Base-by-base conservation (phyloP, 2,113 vertebrate species). In the Meleagris gallopavo region DNA sequence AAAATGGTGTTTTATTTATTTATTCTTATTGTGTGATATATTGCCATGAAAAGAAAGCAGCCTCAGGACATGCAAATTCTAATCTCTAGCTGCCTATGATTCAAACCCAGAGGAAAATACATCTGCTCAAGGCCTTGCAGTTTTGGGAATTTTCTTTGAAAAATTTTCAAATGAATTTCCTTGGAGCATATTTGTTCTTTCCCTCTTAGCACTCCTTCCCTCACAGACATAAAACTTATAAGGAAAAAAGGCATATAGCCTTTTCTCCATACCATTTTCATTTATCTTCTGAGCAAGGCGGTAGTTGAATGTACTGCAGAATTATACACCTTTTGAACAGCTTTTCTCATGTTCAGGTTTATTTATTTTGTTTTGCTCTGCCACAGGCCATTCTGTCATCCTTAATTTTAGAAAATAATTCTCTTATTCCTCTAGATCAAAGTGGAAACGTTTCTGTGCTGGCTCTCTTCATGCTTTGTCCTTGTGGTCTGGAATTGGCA, bases 361-460 rank as follows among this genome's bases (percentile, higher is more conserved):
- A 78, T 93, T 95, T 91, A 85, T 93, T 61, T 96, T 85, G 38
- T 71, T 93, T 93, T 83, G 8, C 66, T 90, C 48, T 93, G 71
- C 72, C 69, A 93, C 15, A 61, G 81, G 78, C 67, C 52, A 58
- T 84, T 74, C 64, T 95, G 77, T 74, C 73, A 88, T 61, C 38
- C 55, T 60, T 87, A 66, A 78, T 94, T 95, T 95, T 41, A 71
- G 70, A 87, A 95, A 85, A 88, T 67, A 82, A 58, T 29, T 62
- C 50, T 86, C 64, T 79, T 60, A 64, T 66, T 83, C 25, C 57
- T 91, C 40, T 62, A 72, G 69, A 92, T 88, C 81, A 96, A 94
- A 94, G 70, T 34, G 88, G 89, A 95, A 54, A 17, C 4, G 9
- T 7, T 73, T 66, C 45, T 36, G 19, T 21, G 3, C 6, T 27